A percentile compares a stretch with the other conserved stretches of the same genome.
phyloP scores from a whole-genome alignment of 2,113 vertebrate genomes.

The Chlamydotis undulata region DNA sequence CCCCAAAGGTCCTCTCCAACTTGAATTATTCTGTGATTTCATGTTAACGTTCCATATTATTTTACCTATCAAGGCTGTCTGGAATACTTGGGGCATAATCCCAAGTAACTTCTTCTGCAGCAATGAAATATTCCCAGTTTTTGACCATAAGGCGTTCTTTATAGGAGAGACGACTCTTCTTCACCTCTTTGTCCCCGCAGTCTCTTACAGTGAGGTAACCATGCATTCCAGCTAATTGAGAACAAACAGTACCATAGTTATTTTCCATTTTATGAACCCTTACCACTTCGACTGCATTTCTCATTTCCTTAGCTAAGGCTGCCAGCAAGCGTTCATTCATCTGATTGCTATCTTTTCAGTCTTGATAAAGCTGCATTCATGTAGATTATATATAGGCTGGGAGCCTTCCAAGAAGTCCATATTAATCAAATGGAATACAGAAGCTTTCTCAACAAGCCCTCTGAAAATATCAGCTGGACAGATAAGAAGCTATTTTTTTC shows the following conservation, averaged over 20 bases:
- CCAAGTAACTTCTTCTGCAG: constrained; percentile 92
- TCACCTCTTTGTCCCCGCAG: constrained; percentile 75
- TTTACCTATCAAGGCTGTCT: constrained; percentile 82
- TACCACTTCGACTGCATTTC: neutral
- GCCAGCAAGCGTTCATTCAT: neutral
- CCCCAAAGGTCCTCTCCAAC: neutral
- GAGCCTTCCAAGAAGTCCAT: neutral
- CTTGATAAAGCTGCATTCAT: neutral
- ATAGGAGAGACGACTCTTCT: constrained; percentile 67
- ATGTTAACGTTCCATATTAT: neutral
- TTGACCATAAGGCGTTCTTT: constrained; percentile 76
- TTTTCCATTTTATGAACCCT: neutral
- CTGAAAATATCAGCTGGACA: neutral
- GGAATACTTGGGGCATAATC: constrained; percentile 85
- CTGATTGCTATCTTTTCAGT: neutral
- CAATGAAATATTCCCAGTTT: constrained; percentile 90
- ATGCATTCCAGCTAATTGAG: constrained; percentile 83
- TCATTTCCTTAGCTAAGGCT: neutral
- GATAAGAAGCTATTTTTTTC: neutral
- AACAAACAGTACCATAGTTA: neutral
- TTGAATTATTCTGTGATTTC: neutral
- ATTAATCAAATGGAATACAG: neutral
- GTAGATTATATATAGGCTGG: neutral
- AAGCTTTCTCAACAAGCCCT: neutral
- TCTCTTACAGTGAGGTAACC: constrained; percentile 79